Evolutionary conservation across 2,888 invertebrate genomes (phyloP).

Genomic region (Xanthorhoe designata): DNA sequence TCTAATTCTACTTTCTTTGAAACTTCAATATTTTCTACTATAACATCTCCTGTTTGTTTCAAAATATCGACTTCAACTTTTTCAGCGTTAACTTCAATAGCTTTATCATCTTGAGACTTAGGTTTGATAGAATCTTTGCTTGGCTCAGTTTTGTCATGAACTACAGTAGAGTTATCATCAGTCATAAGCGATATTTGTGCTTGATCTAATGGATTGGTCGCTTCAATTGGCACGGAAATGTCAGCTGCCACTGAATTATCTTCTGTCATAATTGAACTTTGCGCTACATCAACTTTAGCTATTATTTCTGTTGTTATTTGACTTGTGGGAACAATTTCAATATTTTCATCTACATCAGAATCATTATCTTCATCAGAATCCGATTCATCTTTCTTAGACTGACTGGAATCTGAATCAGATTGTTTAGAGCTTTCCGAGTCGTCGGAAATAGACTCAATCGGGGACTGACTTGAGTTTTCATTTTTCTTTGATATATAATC

Average conservation of each 20-base stretch:
- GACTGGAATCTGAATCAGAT: slow-evolving; percentile 2
- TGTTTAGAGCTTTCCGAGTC: not conserved
- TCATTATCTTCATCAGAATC: slow-evolving; percentile 4
- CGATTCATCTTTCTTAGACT: slow-evolving; percentile 1
- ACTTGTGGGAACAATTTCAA: slow-evolving; percentile 1
- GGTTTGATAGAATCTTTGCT: not conserved
- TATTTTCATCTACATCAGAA: slow-evolving; percentile 26
- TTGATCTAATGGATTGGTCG: not conserved
- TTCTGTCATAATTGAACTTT: slow-evolving; percentile 13
- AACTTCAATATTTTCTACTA: not conserved
- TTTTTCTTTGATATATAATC: not conserved
- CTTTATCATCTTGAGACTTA: not conserved
- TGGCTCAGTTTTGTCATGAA: slow-evolving; percentile 5
- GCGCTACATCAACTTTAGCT: slow-evolving; percentile 12
- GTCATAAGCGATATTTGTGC: slow-evolving; percentile 56
- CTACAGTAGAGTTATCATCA: slow-evolving; percentile 57
- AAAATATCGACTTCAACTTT: not conserved
- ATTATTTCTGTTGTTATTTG: slow-evolving; percentile 30
- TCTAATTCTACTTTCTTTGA: not conserved
- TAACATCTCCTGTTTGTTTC: not conserved
- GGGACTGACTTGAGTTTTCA: not conserved
- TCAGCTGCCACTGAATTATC: slow-evolving; percentile 8
- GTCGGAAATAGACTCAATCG: not conserved
- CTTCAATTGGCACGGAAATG: not conserved
- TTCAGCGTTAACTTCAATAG: not conserved